A percentile compares a stretch with the other conserved stretches of the same genome.
These are phyloP conservation scores for Sebastes nivosus DNA, from an alignment of 2,797 vertebrate species.

Conservation along the genomic window DNA sequence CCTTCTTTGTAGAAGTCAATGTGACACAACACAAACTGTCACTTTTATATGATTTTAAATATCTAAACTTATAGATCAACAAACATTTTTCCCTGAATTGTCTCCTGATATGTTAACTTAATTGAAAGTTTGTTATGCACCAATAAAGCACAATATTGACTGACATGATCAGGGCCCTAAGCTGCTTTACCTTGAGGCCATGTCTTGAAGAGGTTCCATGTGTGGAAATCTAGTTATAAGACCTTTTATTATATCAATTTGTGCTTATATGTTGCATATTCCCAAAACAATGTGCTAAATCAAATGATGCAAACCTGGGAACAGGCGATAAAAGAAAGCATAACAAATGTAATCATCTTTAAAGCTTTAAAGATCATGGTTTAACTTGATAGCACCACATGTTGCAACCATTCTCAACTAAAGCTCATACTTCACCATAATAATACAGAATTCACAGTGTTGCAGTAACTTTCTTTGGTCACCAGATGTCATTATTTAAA, in stretches of 20 bases:
- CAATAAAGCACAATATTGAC: no score
- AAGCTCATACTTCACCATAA: background rate
- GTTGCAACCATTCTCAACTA: background rate
- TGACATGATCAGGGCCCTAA: no score
- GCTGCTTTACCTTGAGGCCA: no score
- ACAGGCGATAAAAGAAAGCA: background rate
- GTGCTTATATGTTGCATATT: background rate
- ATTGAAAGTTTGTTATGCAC: no score
- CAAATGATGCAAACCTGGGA: background rate
- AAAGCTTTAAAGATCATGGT: background rate
- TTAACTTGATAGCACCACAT: background rate
- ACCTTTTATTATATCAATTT: background rate
- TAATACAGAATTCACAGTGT: background rate
- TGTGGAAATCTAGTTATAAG: no score
- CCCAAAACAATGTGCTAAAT: background rate
- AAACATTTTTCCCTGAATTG: no score
- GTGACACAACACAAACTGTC: no score
- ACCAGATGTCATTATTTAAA: constrained; percentile 6
- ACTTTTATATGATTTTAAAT: no score
- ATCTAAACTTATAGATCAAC: no score
- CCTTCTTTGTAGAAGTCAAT: no score
- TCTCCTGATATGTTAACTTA: no score
- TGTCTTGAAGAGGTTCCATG: no score
- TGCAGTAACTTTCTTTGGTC: background rate
- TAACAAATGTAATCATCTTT: background rate